These are phyloP conservation scores for Urophycis tenuis DNA, from an alignment of 2,797 vertebrate species.

Conservation along the genomic window DNA sequence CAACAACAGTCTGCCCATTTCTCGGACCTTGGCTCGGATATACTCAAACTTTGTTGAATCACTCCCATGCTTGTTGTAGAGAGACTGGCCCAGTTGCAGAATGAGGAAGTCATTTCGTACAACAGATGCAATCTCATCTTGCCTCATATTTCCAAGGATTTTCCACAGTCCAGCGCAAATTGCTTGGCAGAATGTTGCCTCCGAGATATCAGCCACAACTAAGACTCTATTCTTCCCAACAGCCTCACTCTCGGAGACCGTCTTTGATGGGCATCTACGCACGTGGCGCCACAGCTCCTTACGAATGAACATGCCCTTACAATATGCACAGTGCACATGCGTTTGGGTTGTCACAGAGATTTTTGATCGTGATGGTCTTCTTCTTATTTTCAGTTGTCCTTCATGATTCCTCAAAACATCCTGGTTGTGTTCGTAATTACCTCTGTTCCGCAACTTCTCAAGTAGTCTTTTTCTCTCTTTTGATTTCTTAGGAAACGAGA, in stretches of 20 bases:
- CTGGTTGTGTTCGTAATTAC: slow-evolving; percentile 1
- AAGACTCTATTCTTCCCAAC: slow-evolving; percentile 17
- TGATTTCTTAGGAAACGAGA: slow-evolving; percentile 20
- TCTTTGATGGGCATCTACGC: slow-evolving; percentile 26
- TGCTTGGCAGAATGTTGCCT: slow-evolving; percentile 14
- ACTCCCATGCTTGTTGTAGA: slow-evolving; percentile 5
- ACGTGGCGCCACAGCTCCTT: slow-evolving; percentile 34
- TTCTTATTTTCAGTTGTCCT: slow-evolving; percentile 40
- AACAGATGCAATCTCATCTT: slow-evolving; percentile 31
- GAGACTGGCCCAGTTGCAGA: slow-evolving; percentile 38
- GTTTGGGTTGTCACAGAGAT: not conserved
- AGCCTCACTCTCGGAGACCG: not conserved
- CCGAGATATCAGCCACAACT: slow-evolving; percentile 19
- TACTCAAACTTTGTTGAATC: not conserved
- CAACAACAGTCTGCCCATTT: not conserved
- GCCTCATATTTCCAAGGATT: slow-evolving; percentile 35
- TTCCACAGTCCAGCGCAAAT: slow-evolving; percentile 27
- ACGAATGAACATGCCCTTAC: slow-evolving; percentile 35
- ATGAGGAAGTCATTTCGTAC: slow-evolving; percentile 37
- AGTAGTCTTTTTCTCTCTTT: slow-evolving; percentile 22
- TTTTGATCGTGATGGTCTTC: not conserved
- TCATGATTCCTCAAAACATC: not conserved
- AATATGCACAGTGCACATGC: slow-evolving; percentile 38
- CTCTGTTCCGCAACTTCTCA: slow-evolving; percentile 1
- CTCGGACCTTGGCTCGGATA: slow-evolving; percentile 10